phyloP scores from a whole-genome alignment of 92 coral and sea anemone species.

The Diadumene lineata region DNA sequence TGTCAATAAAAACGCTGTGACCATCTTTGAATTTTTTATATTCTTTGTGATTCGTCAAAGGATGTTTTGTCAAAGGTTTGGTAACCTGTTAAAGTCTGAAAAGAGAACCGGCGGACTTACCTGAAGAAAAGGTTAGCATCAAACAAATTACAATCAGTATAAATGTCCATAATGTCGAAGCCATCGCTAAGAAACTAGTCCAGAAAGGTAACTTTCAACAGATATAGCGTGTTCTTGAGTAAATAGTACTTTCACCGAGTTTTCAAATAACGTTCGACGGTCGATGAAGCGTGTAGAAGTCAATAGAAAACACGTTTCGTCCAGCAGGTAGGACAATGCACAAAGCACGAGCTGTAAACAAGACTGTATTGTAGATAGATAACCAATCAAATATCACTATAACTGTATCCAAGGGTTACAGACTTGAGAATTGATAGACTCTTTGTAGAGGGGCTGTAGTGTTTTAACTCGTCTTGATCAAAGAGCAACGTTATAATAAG shows the following conservation, averaged over 20 bases:
- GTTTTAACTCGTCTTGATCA: too few species aligned
- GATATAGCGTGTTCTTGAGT: background rate
- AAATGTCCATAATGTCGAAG: background rate
- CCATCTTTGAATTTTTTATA: background rate
- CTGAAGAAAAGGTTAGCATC: background rate
- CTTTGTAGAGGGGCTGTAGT: too few species aligned
- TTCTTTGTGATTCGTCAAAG: background rate
- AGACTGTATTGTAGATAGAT: background rate
- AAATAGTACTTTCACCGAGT: background rate
- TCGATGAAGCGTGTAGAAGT: constrained; percentile 4
- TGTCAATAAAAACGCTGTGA: background rate
- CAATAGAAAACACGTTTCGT: constrained; percentile 9
- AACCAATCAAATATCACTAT: background rate
- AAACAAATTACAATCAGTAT: background rate
- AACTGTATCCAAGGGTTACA: background rate
- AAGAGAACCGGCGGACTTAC: background rate
- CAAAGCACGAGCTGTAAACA: constrained; percentile 6
- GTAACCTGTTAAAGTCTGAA: background rate
- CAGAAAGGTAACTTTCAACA: background rate
- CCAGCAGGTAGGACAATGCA: background rate
- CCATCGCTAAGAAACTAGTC: background rate
- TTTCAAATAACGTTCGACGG: background rate
- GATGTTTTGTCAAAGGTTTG: background rate
- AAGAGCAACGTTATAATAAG: too few species aligned
- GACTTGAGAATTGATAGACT: too few species aligned